These are phyloP conservation scores for Hypomesus transpacificus DNA, from an alignment of 2,113 vertebrate species.

Conservation along the genomic window DNA sequence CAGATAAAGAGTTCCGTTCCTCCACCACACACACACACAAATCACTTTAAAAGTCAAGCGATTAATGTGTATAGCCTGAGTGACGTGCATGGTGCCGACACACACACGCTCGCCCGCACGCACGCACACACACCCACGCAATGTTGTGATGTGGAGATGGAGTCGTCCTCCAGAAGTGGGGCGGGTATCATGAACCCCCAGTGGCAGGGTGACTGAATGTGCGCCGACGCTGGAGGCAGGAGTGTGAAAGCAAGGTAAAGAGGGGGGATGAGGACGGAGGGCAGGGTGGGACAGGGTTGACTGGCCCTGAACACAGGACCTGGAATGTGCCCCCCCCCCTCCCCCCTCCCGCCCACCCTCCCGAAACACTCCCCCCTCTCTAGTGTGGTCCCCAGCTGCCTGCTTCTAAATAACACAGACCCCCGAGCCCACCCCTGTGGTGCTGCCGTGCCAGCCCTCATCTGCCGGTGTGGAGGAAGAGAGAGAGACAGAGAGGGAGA, in stretches of 20 bases:
- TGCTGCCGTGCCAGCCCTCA: slow-evolving; percentile 6
- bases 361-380: slow-evolving; percentile 34
- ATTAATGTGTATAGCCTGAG: no score
- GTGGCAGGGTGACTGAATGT: slow-evolving; percentile 42
- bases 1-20: background rate
- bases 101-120: background rate
- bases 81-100: background rate
- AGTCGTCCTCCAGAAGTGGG: slow-evolving; percentile 38
- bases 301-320: slow-evolving; percentile 58
- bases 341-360: background rate
- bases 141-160: slow-evolving; percentile 15
- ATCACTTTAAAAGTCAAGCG: background rate
- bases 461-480: slow-evolving; percentile 6
- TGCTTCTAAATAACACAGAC: slow-evolving; percentile 39
- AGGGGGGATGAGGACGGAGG: slow-evolving; percentile 35
- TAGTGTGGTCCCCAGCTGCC: slow-evolving; percentile 51
- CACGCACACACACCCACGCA: slow-evolving; percentile 17
- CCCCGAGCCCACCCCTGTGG: slow-evolving; percentile 17
- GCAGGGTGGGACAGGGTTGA: slow-evolving; percentile 61
- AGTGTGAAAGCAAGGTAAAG: slow-evolving; percentile 45
- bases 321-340: slow-evolving; percentile 24
- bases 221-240: slow-evolving; percentile 45
- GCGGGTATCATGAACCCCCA: slow-evolving; percentile 57
- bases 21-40: slow-evolving; percentile 4
- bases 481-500: background rate